These are phyloP conservation scores for Enoplosus armatus DNA, from an alignment of 2,797 vertebrate genomes.

Conservation along the genomic window DNA sequence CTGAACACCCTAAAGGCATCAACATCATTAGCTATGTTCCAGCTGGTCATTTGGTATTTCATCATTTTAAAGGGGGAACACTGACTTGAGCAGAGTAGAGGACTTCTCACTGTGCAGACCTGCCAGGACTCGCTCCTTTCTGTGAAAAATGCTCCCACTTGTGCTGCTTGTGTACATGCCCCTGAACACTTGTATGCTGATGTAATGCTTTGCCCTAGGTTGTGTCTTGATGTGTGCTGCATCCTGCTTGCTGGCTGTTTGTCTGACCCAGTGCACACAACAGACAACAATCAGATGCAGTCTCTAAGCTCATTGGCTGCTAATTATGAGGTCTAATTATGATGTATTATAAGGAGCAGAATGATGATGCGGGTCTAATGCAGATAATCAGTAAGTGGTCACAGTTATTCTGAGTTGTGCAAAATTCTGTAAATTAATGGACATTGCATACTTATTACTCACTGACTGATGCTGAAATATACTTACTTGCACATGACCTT, in stretches of 20 bases:
- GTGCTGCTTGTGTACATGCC: constrained; percentile 16
- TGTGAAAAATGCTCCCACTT: constrained; percentile 56
- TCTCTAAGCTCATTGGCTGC: not conserved
- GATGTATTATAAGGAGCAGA: not conserved
- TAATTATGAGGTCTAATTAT: too few species aligned
- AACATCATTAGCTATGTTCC: not conserved
- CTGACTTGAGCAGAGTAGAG: constrained; percentile 23
- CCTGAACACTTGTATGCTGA: constrained; percentile 52
- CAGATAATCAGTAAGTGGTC: not conserved
- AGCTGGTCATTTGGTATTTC: not conserved
- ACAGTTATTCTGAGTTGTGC: not conserved
- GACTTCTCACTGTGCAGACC: constrained; percentile 38
- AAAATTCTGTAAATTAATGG: not conserved
- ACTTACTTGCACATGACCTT: not conserved
- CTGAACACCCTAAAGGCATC: not conserved
- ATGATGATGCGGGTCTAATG: not conserved
- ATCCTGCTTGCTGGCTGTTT: not conserved
- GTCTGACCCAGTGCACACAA: not conserved
- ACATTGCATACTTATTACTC: not conserved
- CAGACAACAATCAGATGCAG: not conserved
- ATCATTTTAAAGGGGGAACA: constrained; percentile 18
- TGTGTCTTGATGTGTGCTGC: constrained; percentile 34
- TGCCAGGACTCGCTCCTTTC: constrained; percentile 61
- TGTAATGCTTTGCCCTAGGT: constrained; percentile 49
- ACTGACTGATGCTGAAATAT: not conserved